A percentile compares a stretch with the other conserved stretches of the same genome.
phyloP scores from a whole-genome alignment of 2,888 invertebrate genomes.

The Ctena decussata region DNA sequence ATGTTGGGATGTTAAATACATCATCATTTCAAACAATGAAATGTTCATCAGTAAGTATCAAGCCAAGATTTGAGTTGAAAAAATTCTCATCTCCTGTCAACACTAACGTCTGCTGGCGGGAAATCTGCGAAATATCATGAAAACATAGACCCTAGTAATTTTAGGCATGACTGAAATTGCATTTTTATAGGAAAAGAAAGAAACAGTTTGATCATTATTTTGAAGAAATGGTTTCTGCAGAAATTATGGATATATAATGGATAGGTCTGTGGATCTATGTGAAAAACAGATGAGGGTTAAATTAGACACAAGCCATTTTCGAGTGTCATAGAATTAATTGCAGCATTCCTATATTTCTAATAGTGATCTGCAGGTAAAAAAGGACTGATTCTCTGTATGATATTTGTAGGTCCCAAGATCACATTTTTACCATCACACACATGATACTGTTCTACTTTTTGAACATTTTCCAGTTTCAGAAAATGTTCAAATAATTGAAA shows the following conservation, averaged over 20 bases:
- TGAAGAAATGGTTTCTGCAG: neutral
- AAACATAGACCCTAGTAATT: slow-evolving; percentile 53
- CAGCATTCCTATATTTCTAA: too few species aligned
- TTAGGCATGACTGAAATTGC: slow-evolving; percentile 63
- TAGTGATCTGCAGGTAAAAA: too few species aligned
- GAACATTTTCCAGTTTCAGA: too few species aligned
- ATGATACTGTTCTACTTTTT: too few species aligned
- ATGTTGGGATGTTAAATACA: neutral
- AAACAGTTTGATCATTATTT: slow-evolving; percentile 6
- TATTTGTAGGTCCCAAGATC: too few species aligned
- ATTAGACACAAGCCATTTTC: neutral
- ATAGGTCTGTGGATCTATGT: neutral
- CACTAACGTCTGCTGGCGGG: neutral
- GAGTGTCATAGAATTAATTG: neutral
- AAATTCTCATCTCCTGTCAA: neutral
- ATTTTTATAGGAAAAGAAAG: slow-evolving; percentile 35
- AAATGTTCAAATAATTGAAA: too few species aligned
- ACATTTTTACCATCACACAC: too few species aligned
- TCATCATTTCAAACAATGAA: neutral
- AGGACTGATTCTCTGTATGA: too few species aligned
- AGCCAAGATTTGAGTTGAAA: neutral
- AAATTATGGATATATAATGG: slow-evolving; percentile 1
- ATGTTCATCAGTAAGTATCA: slow-evolving; percentile 10
- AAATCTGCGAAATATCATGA: neutral
- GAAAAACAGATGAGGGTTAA: neutral